These are phyloP conservation scores for Ciconia stormi DNA, from an alignment of 2,113 vertebrate genomes.

Conservation along the genomic window DNA sequence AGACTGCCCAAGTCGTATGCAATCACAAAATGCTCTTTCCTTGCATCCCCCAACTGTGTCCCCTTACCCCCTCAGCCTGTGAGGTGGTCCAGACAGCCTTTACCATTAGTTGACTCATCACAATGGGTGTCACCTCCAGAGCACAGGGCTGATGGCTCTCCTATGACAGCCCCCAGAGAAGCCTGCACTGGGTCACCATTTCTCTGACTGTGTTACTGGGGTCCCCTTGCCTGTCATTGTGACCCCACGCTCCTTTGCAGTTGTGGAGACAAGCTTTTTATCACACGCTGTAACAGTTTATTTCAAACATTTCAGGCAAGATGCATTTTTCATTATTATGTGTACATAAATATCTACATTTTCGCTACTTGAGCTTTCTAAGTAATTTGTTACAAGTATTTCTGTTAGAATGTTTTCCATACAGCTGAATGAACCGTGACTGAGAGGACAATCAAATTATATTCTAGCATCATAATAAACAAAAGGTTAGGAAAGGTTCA, in stretches of 20 bases:
- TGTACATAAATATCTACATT: background rate
- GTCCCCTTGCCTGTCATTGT: background rate
- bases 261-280: background rate
- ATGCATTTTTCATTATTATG: background rate
- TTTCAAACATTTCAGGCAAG: background rate
- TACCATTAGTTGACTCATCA: rapidly evolving
- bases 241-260: background rate
- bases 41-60: rapidly evolving
- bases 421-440: background rate
- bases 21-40: background rate
- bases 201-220: background rate
- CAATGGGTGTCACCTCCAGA: background rate
- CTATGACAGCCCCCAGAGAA: background rate
- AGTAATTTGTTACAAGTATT: background rate
- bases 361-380: background rate
- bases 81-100: background rate
- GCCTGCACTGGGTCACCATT: background rate
- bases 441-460: background rate
- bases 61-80: background rate
- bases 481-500: background rate
- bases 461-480: background rate
- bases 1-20: background rate
- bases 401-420: background rate
- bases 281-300: background rate
- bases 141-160: background rate